Conservation (phyloP, 2,888 invertebrate genomes). For the Argynnis bischoffii region DNA sequence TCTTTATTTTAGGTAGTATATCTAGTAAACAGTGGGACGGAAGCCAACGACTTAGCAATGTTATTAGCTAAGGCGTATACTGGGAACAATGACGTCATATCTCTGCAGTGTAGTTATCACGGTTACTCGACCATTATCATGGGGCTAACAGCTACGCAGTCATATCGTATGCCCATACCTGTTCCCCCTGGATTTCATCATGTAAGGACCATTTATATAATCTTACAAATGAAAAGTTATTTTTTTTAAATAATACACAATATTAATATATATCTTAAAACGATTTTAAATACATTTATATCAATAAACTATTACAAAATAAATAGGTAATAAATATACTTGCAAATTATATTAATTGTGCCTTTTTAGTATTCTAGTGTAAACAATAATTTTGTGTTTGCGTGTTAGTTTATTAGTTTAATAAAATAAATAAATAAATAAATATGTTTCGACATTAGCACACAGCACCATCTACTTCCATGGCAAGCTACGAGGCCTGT, state of each 20-base stretch:
- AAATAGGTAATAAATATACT: no score
- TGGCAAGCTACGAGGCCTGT: no score
- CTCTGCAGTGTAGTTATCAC: slow-evolving; percentile 95
- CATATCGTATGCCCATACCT: slow-evolving; percentile 90
- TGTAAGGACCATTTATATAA: slow-evolving; percentile 74
- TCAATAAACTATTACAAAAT: background rate
- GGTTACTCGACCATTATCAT: slow-evolving; percentile 93
- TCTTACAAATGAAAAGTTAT: background rate
- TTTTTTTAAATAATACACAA: no score
- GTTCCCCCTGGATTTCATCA: slow-evolving; percentile 89
- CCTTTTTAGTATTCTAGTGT: no score
- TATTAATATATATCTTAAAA: no score
- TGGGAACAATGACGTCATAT: slow-evolving; percentile 91
- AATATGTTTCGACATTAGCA: no score
- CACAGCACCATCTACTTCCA: no score
- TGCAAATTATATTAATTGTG: no score
- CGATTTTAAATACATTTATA: background rate
- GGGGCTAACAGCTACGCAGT: slow-evolving; percentile 90
- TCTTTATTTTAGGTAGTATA: slow-evolving; percentile 86
- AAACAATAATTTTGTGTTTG: no score
- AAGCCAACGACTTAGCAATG: slow-evolving; percentile 97
- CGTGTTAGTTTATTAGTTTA: no score
- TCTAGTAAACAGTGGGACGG: slow-evolving; percentile 97
- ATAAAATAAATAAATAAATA: no score
- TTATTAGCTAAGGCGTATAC: slow-evolving; percentile 93